These are phyloP conservation scores for Anastrepha ludens DNA, from an alignment of 1,140 invertebrate species.

Conservation along the genomic window DNA sequence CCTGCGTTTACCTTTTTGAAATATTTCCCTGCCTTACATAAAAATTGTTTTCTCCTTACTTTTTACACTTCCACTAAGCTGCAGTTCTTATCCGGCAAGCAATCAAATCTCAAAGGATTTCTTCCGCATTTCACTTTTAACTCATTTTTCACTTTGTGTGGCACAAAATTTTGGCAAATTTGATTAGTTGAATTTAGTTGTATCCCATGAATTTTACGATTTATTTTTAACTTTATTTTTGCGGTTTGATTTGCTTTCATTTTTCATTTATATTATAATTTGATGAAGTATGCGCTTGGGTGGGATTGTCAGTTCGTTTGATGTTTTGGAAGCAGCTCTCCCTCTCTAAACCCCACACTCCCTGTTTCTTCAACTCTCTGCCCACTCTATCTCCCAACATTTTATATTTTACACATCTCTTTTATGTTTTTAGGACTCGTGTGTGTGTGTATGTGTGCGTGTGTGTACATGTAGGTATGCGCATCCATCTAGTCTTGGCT, in stretches of 20 bases:
- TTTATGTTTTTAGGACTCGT: neutral
- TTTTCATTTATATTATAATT: conserved; percentile 30
- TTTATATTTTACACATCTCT: no score
- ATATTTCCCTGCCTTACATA: no score
- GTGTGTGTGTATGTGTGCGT: neutral
- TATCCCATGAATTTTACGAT: neutral
- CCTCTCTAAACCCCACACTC: no score
- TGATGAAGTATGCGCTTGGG: neutral
- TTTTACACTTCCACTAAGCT: no score
- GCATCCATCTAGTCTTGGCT: neutral
- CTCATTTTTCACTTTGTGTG: neutral
- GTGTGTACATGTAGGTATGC: neutral
- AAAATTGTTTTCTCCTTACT: no score
- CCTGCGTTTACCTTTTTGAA: no score
- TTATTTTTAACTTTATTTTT: neutral
- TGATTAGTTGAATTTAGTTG: conserved; percentile 8
- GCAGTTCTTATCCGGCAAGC: neutral
- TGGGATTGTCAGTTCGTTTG: neutral
- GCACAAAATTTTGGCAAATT: neutral
- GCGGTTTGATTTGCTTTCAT: conserved; percentile 42
- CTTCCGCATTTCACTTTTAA: neutral
- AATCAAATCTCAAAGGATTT: conserved; percentile 18
- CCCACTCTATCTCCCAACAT: no score
- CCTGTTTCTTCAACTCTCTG: no score
- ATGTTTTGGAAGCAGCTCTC: neutral